These are phyloP conservation scores for Altica lythri DNA, from an alignment of 2,888 invertebrate species.

Conservation along the genomic window DNA sequence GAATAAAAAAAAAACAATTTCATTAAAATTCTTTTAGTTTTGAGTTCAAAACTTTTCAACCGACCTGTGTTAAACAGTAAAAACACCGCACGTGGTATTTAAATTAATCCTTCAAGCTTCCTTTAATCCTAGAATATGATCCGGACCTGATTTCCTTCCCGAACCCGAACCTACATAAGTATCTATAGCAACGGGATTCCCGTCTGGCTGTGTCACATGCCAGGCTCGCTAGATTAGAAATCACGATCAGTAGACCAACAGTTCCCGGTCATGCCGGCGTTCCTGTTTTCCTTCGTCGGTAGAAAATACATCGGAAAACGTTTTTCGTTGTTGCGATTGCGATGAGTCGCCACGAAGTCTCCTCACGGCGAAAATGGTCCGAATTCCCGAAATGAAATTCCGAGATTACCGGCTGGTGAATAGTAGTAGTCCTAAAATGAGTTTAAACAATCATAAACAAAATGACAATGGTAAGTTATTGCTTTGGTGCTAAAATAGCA, in stretches of 20 bases:
- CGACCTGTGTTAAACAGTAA: no score
- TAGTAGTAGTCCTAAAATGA: constrained; percentile 35
- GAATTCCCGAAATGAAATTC: constrained; percentile 5
- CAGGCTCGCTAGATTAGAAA: constrained; percentile 19
- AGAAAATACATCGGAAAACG: constrained; percentile 10
- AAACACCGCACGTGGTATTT: no score
- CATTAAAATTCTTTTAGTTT: no score
- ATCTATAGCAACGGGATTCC: constrained; percentile 42
- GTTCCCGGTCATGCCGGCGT: constrained; percentile 21
- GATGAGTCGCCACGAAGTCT: constrained; percentile 11
- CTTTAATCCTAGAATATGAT: background rate
- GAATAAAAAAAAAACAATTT: no score
- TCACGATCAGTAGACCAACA: constrained; percentile 19
- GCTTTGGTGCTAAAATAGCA: no score
- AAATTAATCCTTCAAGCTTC: background rate
- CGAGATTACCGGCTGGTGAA: constrained; percentile 3
- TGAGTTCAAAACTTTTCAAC: no score
- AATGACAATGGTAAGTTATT: constrained; percentile 48
- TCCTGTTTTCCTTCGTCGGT: background rate
- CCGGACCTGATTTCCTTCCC: constrained; percentile 34
- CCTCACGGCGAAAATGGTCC: constrained; percentile 17
- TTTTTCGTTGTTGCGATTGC: constrained; percentile 19
- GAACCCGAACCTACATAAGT: constrained; percentile 30
- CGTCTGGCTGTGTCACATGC: constrained; percentile 28
- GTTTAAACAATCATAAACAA: constrained; percentile 37